Base-by-base conservation (phyloP, 2,113 vertebrate species). In the Acrocephalus kingi region DNA sequence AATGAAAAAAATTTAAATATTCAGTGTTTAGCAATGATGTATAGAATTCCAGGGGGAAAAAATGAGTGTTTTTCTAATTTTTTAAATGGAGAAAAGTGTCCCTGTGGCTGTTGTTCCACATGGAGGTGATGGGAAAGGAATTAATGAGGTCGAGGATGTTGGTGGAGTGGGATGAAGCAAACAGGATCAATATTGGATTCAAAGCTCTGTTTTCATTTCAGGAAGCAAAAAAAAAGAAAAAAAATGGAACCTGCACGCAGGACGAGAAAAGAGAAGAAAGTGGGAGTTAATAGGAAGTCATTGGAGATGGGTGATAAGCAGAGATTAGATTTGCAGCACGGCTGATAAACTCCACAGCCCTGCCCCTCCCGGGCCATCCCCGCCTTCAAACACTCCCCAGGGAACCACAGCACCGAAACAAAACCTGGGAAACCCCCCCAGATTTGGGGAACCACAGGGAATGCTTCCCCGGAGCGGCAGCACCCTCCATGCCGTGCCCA, bases 281-380 rank as follows among this genome's bases (percentile, higher is more conserved):
- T 24, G 37, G 91, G 77, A 92, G 86, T 94, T 54, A 93, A 94
- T 96, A 97, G 97, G 96, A 98, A 97, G 96, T 97, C 86, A 80
- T 97, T 3, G 39, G 85, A 92, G 92, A 89, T 93, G 41, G 72
- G 84, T 64, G 96, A 97, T 94, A 97, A 95, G 89, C 95, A 94
- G 97, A 96, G 95, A 95, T 97, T 95, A 39, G 78, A 22, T 82
- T 13, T 45, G 75, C 85, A 55, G 66, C 21, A 90, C 79, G 64
- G 79, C 55, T 18, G 89, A 84, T 37, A 74, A 89, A 15, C 58
- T 28, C 90, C 3, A 3, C 49, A 33, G 33, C n/a, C 2, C 1
- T 30, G 10, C n/a, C 67, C 63, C 31, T 54, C 45, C 73, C 1
- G 1, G 11, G 11, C 14, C 43, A 21, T 24, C 39, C 80, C 1